Evolutionary conservation across 2,797 vertebrate genomes (phyloP), one percentile per base, ranked within the genome.

Genomic region (Protonibea diacanthus): DNA sequence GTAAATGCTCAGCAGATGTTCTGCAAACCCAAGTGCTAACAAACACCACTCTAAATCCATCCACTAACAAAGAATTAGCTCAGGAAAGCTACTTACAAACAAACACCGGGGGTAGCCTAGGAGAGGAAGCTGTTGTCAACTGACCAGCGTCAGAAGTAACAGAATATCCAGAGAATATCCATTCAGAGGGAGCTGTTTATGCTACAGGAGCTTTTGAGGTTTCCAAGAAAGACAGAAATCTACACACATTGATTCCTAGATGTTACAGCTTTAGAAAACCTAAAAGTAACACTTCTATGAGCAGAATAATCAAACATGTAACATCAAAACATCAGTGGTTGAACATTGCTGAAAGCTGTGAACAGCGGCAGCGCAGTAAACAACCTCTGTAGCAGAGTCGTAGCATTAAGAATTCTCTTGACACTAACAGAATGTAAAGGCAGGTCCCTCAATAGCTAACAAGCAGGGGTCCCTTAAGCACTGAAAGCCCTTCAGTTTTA

Each of bases 41-140:
- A 83, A 86, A 88, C 71, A 51, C 48, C 1, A 8, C 61, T 71
- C 66, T 25, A 85, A 89, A 92, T 86, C 85, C 86, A 68, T 67
- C 25, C 29, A 48, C 86, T 69, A 84, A 90, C 89, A 92, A 82
- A 86, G 80, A 86, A 87, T 91, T 83, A 90, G 82, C 86, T 72
- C 55, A 7, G 72, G 45, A 87, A 89, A 91, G 84, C 84, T 76
- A 69, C 57, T 77, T 1, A 51, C 72, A 84, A 83, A 88, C 81
- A 90, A 84, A 88, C 74, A 84, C 27, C 52, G 47, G 12, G 59
- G 15, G 44, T 27, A 83, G 80, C 53, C 68, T 10, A 1, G n/a
- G 63, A 29, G 62, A 59, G 75, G 65, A 69, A 65, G 58, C 68
- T 18, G 51, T 5, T 69, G 69, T 84, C 72, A 71, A 17, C 78